Evolutionary conservation across 2,797 vertebrate species (phyloP).

Genomic region (Acestrorhynchus altus): DNA sequence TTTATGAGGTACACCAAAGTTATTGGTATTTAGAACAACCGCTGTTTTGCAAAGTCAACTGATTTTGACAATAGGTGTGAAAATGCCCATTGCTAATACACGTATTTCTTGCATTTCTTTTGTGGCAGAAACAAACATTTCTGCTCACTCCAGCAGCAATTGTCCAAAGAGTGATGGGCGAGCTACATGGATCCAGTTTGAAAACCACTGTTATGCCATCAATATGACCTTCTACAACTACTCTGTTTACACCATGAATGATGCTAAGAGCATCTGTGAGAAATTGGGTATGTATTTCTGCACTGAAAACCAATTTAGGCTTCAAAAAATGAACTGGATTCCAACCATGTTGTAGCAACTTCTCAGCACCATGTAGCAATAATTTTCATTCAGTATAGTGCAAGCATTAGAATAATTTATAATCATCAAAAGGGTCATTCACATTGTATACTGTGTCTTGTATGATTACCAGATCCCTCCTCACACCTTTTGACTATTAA

Average conservation of each 20-base stretch:
- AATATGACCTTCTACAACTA: constrained; percentile 86
- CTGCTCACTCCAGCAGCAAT: constrained; percentile 54
- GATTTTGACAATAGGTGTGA: too few species aligned
- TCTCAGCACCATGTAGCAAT: not conserved
- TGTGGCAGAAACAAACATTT: constrained; percentile 66
- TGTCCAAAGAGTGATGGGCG: constrained; percentile 74
- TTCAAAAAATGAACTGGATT: not conserved
- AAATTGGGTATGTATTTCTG: constrained; percentile 71
- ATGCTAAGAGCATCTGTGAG: constrained; percentile 82
- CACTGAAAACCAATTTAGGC: not conserved
- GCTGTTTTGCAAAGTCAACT: too few species aligned
- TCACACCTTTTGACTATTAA: constrained; percentile 85
- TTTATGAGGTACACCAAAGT: too few species aligned
- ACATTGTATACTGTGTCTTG: not conserved
- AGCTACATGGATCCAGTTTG: constrained; percentile 84
- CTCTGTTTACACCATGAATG: constrained; percentile 76
- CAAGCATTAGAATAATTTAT: not conserved
- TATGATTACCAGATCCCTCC: constrained; percentile 75
- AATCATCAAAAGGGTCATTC: not conserved
- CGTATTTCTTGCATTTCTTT: not conserved
- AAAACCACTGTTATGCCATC: constrained; percentile 86
- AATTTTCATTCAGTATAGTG: not conserved
- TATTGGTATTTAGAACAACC: too few species aligned
- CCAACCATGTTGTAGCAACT: not conserved
- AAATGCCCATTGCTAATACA: too few species aligned